phyloP scores from a whole-genome alignment of 2,888 invertebrate genomes.

The Byasa hedistus region DNA sequence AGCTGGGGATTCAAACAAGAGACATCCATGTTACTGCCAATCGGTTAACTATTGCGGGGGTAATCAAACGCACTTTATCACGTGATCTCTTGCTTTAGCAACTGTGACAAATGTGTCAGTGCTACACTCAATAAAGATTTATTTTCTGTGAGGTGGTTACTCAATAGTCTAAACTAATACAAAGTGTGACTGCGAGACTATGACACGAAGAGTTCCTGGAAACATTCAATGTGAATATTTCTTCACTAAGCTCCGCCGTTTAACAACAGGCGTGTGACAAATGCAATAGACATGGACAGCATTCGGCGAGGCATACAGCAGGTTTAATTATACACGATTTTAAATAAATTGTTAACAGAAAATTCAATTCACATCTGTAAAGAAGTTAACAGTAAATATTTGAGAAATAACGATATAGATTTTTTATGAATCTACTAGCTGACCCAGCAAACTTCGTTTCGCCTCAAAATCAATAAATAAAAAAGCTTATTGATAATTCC shows the following conservation, averaged over 20 bases:
- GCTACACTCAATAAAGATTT: too few relatives aligned
- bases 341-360: neutral
- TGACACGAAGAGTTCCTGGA: slow-evolving; percentile 1
- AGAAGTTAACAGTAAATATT: too few relatives aligned
- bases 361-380: too few relatives aligned
- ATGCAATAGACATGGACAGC: slow-evolving; percentile 8
- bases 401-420: neutral
- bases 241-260: neutral
- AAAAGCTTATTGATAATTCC: too few relatives aligned
- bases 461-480: too few relatives aligned
- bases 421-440: neutral
- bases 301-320: slow-evolving; percentile 6
- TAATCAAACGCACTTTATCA: too few relatives aligned
- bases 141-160: neutral
- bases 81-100: too few relatives aligned
- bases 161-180: neutral
- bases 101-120: too few relatives aligned
- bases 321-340: neutral
- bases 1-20: too few relatives aligned
- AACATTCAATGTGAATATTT: neutral
- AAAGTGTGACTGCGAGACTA: neutral
- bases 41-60: too few relatives aligned
- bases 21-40: too few relatives aligned
- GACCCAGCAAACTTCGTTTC: too few relatives aligned
- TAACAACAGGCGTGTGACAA: slow-evolving; percentile 13